Percentiles rank a stretch among this genome's conserved stretches.
Evolutionary conservation across 2,797 vertebrate genomes (phyloP).

Genomic region (Hapalemur alaotrensis): DNA sequence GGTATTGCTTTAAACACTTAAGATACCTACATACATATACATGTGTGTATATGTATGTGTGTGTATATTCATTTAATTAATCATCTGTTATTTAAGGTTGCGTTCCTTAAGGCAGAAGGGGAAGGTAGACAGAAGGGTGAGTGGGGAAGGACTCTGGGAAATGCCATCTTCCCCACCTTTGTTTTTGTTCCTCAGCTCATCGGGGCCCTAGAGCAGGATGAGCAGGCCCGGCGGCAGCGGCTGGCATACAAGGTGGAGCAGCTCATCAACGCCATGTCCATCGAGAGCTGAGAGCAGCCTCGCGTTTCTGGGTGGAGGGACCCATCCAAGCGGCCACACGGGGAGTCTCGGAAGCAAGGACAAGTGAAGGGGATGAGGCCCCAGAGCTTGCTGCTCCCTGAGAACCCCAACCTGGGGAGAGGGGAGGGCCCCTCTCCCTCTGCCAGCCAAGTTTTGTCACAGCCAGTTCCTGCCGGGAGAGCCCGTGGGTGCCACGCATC

Average conservation of each 20-base stretch:
- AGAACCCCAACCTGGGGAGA: slow-evolving; percentile 59
- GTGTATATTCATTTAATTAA: neutral
- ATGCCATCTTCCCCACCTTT: neutral
- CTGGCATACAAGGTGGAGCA: slow-evolving; percentile 98
- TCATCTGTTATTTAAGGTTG: neutral
- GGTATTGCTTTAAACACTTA: neutral
- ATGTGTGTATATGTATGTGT: no score
- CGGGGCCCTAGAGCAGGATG: slow-evolving; percentile 94
- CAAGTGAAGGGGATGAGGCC: slow-evolving; percentile 56
- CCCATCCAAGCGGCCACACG: slow-evolving; percentile 60
- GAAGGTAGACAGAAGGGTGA: neutral
- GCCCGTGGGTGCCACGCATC: neutral
- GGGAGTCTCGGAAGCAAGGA: slow-evolving; percentile 66
- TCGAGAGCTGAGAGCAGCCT: slow-evolving; percentile 93
- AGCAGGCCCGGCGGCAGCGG: slow-evolving; percentile 95
- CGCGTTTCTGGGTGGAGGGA: slow-evolving; percentile 70
- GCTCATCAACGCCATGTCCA: slow-evolving; percentile 95
- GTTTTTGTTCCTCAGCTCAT: slow-evolving; percentile 88
- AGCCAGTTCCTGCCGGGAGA: slow-evolving; percentile 42
- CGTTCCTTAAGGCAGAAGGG: neutral
- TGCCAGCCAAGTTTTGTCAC: neutral
- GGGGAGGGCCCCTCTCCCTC: slow-evolving; percentile 58
- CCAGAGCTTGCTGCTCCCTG: slow-evolving; percentile 59
- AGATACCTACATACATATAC: no score
- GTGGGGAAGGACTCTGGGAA: neutral